Percentiles rank a stretch among this genome's conserved stretches.
Conservation (phyloP, 2,113 vertebrate genomes). For the Strix uralensis region DNA sequence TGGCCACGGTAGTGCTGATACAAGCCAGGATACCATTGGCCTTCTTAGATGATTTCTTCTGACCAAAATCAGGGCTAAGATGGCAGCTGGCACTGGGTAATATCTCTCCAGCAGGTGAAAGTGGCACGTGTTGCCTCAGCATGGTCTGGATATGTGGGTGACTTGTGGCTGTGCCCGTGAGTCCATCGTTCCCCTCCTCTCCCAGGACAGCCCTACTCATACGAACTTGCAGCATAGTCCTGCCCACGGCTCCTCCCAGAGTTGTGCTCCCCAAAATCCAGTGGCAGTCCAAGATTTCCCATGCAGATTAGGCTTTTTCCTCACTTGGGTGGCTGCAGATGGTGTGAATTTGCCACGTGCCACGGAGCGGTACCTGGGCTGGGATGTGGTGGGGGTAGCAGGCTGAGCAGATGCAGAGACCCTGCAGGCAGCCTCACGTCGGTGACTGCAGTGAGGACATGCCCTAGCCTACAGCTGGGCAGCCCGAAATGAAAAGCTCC, state of each 20-base stretch:
- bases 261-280: background rate
- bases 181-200: background rate
- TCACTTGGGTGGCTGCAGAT: background rate
- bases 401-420: background rate
- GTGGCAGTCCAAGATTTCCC: background rate
- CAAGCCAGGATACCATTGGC: no score
- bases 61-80: background rate
- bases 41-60: no score
- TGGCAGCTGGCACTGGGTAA: background rate
- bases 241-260: background rate
- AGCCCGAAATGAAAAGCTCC: background rate
- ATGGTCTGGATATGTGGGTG: fast-evolving
- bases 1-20: no score
- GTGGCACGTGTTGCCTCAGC: background rate
- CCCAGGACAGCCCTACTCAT: background rate
- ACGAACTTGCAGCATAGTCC: fast-evolving
- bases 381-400: background rate
- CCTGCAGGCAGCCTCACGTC: fast-evolving
- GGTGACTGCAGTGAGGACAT: fast-evolving
- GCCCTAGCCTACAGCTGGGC: background rate
- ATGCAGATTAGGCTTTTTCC: background rate
- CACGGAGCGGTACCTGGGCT: background rate
- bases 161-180: no score
- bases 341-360: background rate
- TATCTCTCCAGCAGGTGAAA: background rate